These are phyloP conservation scores for Mormyrops attenuatus DNA, from an alignment of 2,797 vertebrate species.

Conservation along the genomic window DNA sequence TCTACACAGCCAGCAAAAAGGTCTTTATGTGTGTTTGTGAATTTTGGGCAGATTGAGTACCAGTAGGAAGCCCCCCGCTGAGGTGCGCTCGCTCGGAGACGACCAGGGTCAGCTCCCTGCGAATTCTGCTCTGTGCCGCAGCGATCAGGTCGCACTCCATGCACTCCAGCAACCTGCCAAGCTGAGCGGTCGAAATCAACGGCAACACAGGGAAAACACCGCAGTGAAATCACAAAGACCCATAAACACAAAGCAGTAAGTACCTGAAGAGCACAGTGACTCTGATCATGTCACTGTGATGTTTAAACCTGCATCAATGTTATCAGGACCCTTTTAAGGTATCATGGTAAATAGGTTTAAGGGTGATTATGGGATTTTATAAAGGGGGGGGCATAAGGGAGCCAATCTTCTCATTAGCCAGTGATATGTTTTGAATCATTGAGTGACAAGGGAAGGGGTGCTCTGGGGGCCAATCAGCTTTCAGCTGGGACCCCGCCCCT, in stretches of 20 bases:
- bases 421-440: neutral
- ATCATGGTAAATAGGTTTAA: neutral
- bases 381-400: neutral
- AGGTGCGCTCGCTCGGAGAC: slow-evolving; percentile 60
- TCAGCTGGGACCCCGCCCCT: neutral
- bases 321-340: neutral
- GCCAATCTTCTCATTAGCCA: neutral
- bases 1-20: neutral
- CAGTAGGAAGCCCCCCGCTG: slow-evolving; percentile 54
- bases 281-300: neutral
- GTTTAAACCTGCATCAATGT: neutral
- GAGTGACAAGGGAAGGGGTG: neutral
- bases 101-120: slow-evolving; percentile 53
- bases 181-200: slow-evolving; percentile 39
- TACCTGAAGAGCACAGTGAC: neutral
- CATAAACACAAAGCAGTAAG: neutral
- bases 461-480: neutral
- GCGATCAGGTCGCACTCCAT: slow-evolving; percentile 67
- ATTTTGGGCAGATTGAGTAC: slow-evolving; percentile 37
- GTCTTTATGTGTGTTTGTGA: neutral
- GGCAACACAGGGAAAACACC: neutral
- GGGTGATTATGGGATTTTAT: neutral
- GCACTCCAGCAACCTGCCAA: slow-evolving; percentile 69
- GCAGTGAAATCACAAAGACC: neutral
- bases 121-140: slow-evolving; percentile 59